phyloP scores from a whole-genome alignment of 2,113 vertebrate genomes.

The Ursus arctos region DNA sequence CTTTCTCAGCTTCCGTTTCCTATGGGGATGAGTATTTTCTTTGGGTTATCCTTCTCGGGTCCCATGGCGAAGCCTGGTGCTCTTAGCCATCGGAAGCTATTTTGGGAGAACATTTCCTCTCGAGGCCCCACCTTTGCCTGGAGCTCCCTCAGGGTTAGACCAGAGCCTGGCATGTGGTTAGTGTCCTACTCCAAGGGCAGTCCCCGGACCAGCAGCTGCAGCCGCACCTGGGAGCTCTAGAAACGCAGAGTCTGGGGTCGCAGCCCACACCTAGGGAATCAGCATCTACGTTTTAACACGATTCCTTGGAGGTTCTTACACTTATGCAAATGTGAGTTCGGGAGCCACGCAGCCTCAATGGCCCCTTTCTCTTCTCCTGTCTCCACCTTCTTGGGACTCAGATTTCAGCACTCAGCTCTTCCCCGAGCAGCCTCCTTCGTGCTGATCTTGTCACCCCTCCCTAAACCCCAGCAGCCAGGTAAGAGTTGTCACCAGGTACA shows the following conservation, averaged over 20 bases:
- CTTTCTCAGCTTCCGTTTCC: background rate
- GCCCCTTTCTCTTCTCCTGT: background rate
- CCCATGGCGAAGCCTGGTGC: rapidly evolving
- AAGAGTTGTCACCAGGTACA: constrained; percentile 71
- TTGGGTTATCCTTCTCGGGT: rapidly evolving
- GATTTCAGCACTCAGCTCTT: constrained; percentile 7
- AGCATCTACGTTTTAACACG: background rate
- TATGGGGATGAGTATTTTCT: rapidly evolving
- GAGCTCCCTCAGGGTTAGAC: background rate
- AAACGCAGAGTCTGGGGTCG: background rate
- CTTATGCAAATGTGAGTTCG: background rate
- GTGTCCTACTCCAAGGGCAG: background rate
- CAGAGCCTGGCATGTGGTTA: background rate
- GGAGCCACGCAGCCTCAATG: rapidly evolving
- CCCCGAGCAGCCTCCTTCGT: background rate
- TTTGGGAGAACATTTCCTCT: background rate
- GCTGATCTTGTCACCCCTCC: background rate
- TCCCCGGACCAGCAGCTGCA: background rate
- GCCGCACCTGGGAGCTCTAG: background rate
- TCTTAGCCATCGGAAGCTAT: background rate
- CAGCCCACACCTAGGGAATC: background rate
- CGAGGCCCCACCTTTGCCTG: rapidly evolving
- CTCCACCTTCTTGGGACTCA: background rate
- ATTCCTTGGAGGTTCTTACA: background rate
- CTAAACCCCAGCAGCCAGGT: constrained; percentile 51